Percentiles rank a stretch among this genome's conserved stretches.
Conservation (phyloP, 1,140 invertebrate genomes). For the Pseudachorutes palmiensis region DNA sequence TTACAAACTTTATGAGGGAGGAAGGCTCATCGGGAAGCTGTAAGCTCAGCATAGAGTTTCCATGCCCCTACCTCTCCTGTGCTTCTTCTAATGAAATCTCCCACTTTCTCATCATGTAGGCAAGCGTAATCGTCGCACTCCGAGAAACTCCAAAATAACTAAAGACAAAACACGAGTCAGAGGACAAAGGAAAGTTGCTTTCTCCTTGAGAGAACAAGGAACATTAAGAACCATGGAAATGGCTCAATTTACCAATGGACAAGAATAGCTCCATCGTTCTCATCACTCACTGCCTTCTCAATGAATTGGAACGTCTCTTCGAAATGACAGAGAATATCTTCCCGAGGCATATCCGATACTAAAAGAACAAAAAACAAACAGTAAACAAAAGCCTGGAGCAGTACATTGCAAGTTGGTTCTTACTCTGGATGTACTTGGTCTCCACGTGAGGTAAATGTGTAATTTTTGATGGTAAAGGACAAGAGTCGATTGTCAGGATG, state of each 20-base stretch:
- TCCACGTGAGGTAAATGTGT: constrained; percentile 55
- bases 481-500: constrained; percentile 71
- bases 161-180: too few relatives aligned
- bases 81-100: constrained; percentile 60
- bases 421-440: constrained; percentile 66
- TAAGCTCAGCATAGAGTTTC: background rate
- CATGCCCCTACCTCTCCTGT: constrained; percentile 47
- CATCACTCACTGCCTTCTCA: constrained; percentile 39
- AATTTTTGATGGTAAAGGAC: constrained; percentile 65
- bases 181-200: too few relatives aligned
- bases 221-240: background rate
- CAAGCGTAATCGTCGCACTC: constrained; percentile 71
- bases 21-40: background rate
- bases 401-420: constrained; percentile 35
- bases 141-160: constrained; percentile 55
- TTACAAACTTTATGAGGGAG: background rate
- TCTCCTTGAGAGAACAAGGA: background rate
- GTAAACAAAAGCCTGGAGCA: background rate
- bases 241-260: constrained; percentile 61
- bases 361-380: constrained; percentile 34
- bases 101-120: constrained; percentile 75
- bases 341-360: constrained; percentile 70
- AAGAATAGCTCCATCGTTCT: constrained; percentile 54
- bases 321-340: constrained; percentile 69
- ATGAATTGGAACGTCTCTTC: constrained; percentile 67